Base-by-base conservation (phyloP, 2,113 vertebrate species). In the Anoura caudifer region DNA sequence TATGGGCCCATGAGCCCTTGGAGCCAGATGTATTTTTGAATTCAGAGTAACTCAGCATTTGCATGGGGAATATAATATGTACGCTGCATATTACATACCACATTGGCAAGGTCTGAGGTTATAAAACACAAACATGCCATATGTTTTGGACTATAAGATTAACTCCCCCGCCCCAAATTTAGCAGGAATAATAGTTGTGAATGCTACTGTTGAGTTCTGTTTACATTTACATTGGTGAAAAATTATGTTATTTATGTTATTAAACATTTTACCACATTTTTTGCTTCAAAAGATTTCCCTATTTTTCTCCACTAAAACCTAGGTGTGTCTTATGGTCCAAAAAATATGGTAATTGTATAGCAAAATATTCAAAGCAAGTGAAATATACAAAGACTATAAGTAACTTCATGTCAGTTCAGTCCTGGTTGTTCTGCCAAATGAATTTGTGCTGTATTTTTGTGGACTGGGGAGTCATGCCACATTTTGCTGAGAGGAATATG, bases 1-100 rank as follows among this genome's bases (percentile, higher is more conserved):
- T 88, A 72, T 24, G 56, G 77, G 28, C 36, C 73, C n/a, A 19
- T 82, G 83, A 92, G 69, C 26, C 10, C 61, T 90, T 83, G 43
- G 24, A 93, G 17, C 81, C 94, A 96, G 95, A 94, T 95, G 82
- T 76, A 90, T 65, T 94, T 86, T 91, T 52, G 75, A 96, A 96
- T 91, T 96, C 38, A 31, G 14, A 95, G 90, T 90, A 94, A 90
- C 70, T 82, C 73, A 79, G 85, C 75, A 86, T 96, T 92, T 97
- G 36, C 41, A 70, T 2, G 2, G 54, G 96, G 86, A 94, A 96
- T 59, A 67, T 80, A 93, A 96, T 95, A 86, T 59, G 38, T 92
- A 63, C 1, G 13, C 36, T 80, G 83, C 72, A 36, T 63, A 72
- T 70, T 75, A 38, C 63, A 87, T 50, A 73, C n/a, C 50, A 83